These are phyloP conservation scores for Drosophila subquinaria DNA, from an alignment of 2,888 invertebrate species.

Conservation along the genomic window DNA sequence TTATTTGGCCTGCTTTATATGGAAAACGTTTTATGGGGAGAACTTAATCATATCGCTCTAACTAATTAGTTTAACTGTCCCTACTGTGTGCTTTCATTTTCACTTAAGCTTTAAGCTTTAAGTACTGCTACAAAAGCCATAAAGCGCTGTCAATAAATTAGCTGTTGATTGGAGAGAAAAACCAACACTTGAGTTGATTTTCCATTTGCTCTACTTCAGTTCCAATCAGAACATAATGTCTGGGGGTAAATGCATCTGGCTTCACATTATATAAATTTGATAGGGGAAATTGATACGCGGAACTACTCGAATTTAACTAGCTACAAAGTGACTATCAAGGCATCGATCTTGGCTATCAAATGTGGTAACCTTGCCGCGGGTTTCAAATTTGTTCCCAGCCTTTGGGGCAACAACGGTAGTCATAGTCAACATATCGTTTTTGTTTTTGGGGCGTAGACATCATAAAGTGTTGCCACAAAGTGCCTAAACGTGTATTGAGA, in stretches of 20 bases:
- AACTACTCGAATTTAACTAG: constrained; percentile 17
- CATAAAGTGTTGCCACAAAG: constrained; percentile 80
- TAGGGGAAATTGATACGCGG: constrained; percentile 15
- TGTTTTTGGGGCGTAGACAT: constrained; percentile 61
- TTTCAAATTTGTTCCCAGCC: constrained; percentile 7
- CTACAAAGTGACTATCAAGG: constrained; percentile 13
- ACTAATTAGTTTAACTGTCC: constrained; percentile 18
- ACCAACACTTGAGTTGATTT: constrained; percentile 3
- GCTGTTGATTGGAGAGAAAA: constrained; percentile 1
- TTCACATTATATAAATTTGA: constrained; percentile 3
- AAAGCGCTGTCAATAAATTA: constrained; percentile 17
- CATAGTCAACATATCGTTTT: constrained; percentile 15
- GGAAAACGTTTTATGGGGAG: background rate
- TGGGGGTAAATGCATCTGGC: constrained; percentile 5
- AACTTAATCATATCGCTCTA: background rate
- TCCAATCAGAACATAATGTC: constrained; percentile 5
- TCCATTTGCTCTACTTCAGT: constrained; percentile 13
- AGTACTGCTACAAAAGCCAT: constrained; percentile 34
- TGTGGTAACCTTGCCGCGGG: constrained; percentile 20
- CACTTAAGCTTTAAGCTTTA: constrained; percentile 22
- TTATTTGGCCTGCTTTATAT: background rate
- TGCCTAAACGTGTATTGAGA: constrained; percentile 79
- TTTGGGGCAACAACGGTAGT: constrained; percentile 19
- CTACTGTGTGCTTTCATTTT: constrained; percentile 1
- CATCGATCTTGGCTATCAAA: constrained; percentile 22